Base-by-base conservation (phyloP, 2,888 invertebrate genomes). In the Bibio marci region DNA sequence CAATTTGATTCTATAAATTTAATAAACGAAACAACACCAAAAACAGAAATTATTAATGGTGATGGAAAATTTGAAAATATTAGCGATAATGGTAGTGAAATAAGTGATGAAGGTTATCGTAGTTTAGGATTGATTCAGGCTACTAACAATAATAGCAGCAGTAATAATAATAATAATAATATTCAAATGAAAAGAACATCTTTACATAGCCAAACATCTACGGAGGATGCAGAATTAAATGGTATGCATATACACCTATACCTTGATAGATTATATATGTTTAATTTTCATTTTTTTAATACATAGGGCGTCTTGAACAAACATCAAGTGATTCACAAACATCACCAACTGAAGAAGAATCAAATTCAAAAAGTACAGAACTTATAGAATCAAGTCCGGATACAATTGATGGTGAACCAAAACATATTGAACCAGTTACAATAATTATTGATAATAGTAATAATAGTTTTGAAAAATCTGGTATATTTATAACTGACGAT, bases 21-120 rank as follows among this genome's bases (percentile, higher is more conserved):
- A n/a, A n/a, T 25, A 15, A 22, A 10, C 25, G 36, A 41, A 33
- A 34, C 32, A 14, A 43, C 17, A 30, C 35, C 27, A 13, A 38
- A 31, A 17, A 36, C 39, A 26, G 13, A 49, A 22, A 38, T 48
- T 27, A 33, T 43, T 35, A 41, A 40, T 37, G 52, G 49, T 46
- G 38, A 25, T 41, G 42, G 42, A 12, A 48, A 64, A 43, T 62
- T 66, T 17, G 72, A 73, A 49, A 72, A 76, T 44, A 73, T 75
- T 8, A 77, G 81, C 39, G 81, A 83, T 55, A 81, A 82, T 48
- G 80, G 82, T 10, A 82, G 82, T 41, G 83, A 85, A 56, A 80
- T 83, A 18, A 83, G 82, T 19, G 85, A 85, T 57, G 85, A 85
- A 52, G 85, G 85, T 1, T 85, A 85, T 57, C 71, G 83, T 50